Evolutionary conservation across 2,113 vertebrate species (phyloP).

Genomic region (Euleptes europaea): DNA sequence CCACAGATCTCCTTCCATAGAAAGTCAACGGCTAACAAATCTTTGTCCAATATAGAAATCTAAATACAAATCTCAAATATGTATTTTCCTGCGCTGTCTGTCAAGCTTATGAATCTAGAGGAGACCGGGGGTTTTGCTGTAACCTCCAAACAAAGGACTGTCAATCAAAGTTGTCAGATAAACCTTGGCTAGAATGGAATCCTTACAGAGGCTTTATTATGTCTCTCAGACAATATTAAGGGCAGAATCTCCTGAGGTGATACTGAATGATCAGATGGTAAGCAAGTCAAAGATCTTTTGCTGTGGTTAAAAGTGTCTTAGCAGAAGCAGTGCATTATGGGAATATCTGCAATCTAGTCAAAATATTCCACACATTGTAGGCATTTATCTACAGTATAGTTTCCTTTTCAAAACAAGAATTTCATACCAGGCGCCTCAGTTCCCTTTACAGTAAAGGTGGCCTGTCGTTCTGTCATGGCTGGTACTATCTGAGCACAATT

Average conservation of each 20-base stretch:
- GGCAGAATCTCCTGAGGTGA: background rate
- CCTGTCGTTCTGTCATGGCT: background rate
- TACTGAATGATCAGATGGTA: background rate
- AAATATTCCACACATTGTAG: background rate
- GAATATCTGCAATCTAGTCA: background rate
- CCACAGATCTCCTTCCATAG: background rate
- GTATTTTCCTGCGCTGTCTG: background rate
- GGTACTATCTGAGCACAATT: background rate
- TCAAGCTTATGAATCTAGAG: background rate
- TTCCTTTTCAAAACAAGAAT: background rate
- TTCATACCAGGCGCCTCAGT: background rate
- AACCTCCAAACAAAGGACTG: slow-evolving; percentile 23
- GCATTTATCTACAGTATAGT: background rate
- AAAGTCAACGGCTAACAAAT: slow-evolving; percentile 20
- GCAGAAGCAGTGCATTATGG: background rate
- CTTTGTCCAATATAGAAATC: slow-evolving; percentile 15
- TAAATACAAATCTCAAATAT: slow-evolving; percentile 28
- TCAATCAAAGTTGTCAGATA: slow-evolving; percentile 23
- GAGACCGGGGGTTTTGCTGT: background rate
- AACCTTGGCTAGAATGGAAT: background rate
- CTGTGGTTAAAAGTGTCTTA: background rate
- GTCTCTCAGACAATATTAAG: slow-evolving; percentile 17
- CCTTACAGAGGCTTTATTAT: slow-evolving; percentile 1
- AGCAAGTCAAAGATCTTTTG: background rate
- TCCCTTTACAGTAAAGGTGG: background rate